Evolutionary conservation across 2,113 vertebrate genomes (phyloP), one percentile per base, ranked within the genome.

Genomic region (Anoura caudifer): DNA sequence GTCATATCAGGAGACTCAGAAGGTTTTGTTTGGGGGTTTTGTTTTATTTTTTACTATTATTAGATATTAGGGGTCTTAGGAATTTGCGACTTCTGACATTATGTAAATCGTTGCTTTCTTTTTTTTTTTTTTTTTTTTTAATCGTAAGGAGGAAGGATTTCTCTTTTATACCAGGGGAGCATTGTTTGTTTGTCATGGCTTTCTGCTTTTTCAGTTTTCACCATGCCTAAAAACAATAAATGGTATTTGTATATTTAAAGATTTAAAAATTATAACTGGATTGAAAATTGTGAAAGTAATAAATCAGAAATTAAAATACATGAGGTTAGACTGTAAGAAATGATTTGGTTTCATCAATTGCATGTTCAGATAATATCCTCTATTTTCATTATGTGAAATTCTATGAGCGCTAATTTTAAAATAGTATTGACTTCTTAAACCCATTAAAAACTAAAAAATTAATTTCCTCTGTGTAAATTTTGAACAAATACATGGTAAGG

Each of bases 401-500:
- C 73, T 96, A 45, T 94, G 96, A 97, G 91, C 94, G 84, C 87
- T 96, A 56, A 98, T 98, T 97, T 98, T 22, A 97, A 96, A 93
- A 96, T 76, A 94, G 80, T 97, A 97, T 98, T 96, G 91, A 97
- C 82, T 97, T 96, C 92, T 97, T 98, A 97, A 97, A 88, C 97
- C 96, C 93, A 77, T 98, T 98, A 98, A 97, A 97, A 97, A 98
- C 93, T 98, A 97, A 98, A 98, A 98, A 98, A 97, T 94, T 63
- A 98, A 98, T 98, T 97, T 98, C 87, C 86, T 83, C 77, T 97
- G 82, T 94, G 96, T 98, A 95, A 97, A 92, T 97, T 99, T 99
- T 98, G 97, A 98, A 97, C 99, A 98, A 98, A 98, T 98, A 99
- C 97, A 97, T 99, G 97, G 98, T 98, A 98, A 99, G 98, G 98